phyloP scores from a whole-genome alignment of 2,888 invertebrate species.

The Leptopilina myrica region DNA sequence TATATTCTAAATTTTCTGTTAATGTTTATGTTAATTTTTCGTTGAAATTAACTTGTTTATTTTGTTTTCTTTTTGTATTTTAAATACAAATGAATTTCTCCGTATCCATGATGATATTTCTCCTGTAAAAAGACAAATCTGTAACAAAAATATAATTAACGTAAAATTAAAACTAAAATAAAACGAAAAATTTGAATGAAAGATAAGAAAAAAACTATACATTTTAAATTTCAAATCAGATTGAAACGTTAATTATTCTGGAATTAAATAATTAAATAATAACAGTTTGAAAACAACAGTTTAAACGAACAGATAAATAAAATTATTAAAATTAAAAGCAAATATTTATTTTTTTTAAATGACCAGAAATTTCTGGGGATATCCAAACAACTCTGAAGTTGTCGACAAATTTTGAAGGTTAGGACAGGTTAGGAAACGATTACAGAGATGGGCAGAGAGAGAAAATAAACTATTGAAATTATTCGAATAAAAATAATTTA shows the following conservation, averaged over 20 bases:
- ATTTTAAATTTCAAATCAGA: no score
- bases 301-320: no score
- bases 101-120: neutral
- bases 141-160: neutral
- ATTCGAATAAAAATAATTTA: no score
- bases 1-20: neutral
- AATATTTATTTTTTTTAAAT: no score
- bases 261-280: neutral
- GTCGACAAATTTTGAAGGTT: neutral
- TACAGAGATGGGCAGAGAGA: neutral
- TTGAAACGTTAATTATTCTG: neutral
- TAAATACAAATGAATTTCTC: no score
- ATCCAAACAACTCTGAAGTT: conserved; percentile 1
- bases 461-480: neutral
- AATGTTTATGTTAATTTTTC: neutral
- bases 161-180: no score
- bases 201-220: no score
- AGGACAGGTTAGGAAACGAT: neutral
- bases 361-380: neutral
- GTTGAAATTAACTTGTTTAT: neutral
- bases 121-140: neutral
- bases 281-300: neutral
- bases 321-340: no score
- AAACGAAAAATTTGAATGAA: no score
- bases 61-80: no score